Evolutionary conservation across 2,888 invertebrate genomes (phyloP), one percentile per base, ranked within the genome.

Genomic region (Leucania comma): DNA sequence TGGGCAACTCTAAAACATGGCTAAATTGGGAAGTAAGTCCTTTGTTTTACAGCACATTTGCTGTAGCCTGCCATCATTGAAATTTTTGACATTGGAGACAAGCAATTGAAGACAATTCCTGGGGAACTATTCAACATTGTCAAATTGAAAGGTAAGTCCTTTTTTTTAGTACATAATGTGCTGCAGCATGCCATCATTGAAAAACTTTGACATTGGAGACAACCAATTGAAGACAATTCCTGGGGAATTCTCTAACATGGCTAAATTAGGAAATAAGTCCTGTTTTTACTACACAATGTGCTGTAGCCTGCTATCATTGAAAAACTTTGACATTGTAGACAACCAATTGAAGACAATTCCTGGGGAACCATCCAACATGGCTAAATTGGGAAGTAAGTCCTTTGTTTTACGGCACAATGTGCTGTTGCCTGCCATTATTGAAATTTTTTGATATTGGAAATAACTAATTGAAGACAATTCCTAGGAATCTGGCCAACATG

Each of bases 11-110:
- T n/a, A n/a, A n/a, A n/a, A n/a, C n/a, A n/a, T n/a, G n/a, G n/a
- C n/a, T n/a, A n/a, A n/a, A n/a, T n/a, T n/a, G n/a, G n/a, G n/a
- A n/a, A n/a, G n/a, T n/a, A n/a, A n/a, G n/a, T n/a, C n/a, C n/a
- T n/a, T n/a, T n/a, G n/a, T n/a, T n/a, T n/a, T n/a, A n/a, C n/a
- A n/a, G n/a, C n/a, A n/a, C n/a, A n/a, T n/a, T n/a, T n/a, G n/a
- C n/a, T n/a, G n/a, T n/a, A 91, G 88, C 76, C 90, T 98, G 75
- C 93, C 96, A 0, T 95, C 96, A 12, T 88, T 98, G 69, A 98
- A 98, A 91, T 93, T 97, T 64, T 96, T 98, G 97, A 98, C 89
- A 92, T 98, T 17, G 96, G 97, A 9, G 96, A 97, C 26, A 98
- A 98, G 92, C 94, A 96, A 75, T 88, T 98, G 60, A 96, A 95